Conservation (phyloP, 2,888 invertebrate species). For the Acanthoscelides obtectus region DNA sequence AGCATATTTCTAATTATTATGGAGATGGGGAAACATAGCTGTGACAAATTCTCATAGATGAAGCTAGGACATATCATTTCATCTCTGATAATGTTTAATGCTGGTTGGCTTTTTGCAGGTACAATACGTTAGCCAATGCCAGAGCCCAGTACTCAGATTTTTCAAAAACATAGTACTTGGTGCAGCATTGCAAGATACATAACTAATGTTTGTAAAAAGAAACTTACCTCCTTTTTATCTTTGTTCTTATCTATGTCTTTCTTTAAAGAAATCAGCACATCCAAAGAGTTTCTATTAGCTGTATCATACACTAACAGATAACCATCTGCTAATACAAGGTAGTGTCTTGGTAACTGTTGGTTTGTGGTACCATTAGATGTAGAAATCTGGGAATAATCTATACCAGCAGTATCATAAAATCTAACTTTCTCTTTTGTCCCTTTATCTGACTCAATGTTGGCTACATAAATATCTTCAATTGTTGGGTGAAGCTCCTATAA, state of each 20-base stretch:
- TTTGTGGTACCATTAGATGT: constrained; percentile 52
- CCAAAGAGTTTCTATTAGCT: constrained; percentile 81
- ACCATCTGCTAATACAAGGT: constrained; percentile 84
- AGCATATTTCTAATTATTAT: no score
- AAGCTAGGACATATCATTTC: no score
- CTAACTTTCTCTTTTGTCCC: constrained; percentile 87
- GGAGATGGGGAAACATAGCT: no score
- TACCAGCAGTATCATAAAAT: constrained; percentile 94
- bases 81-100: no score
- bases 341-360: constrained; percentile 74
- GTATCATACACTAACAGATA: constrained; percentile 91
- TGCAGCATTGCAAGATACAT: no score
- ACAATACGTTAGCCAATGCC: no score
- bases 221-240: constrained; percentile 93
- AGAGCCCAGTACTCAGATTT: no score
- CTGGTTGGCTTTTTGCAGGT: no score
- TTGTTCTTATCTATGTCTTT: constrained; percentile 93
- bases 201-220: no score
- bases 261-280: constrained; percentile 84
- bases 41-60: no score
- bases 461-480: constrained; percentile 95
- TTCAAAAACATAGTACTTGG: no score
- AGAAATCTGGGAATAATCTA: constrained; percentile 63
- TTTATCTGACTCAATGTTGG: constrained; percentile 87
- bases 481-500: constrained; percentile 75